phyloP scores from a whole-genome alignment of 2,888 invertebrate genomes.

The Athetis lepigone region DNA sequence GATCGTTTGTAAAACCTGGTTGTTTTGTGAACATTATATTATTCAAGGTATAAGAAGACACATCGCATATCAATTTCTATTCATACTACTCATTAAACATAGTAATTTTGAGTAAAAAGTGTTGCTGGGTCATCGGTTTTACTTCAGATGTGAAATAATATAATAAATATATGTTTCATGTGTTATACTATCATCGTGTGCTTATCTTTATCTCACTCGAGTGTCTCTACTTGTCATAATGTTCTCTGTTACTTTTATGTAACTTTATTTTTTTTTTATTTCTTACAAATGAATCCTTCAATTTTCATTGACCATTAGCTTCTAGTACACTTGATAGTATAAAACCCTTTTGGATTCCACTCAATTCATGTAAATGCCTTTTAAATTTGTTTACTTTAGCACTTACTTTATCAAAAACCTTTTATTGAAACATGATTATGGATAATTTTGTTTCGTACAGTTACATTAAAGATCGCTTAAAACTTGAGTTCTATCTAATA shows the following conservation, averaged over 20 bases:
- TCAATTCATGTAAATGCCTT: background rate
- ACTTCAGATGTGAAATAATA: no score
- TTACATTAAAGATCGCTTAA: slow-evolving; percentile 28
- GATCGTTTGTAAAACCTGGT: background rate
- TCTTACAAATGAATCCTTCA: background rate
- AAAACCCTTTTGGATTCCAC: background rate
- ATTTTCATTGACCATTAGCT: background rate
- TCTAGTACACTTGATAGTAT: background rate
- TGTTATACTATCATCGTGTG: no score
- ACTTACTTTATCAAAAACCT: slow-evolving; percentile 1
- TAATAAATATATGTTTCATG: no score
- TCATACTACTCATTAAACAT: no score
- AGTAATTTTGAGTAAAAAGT: no score
- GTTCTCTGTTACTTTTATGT: no score
- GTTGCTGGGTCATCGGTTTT: no score
- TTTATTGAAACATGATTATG: slow-evolving; percentile 23
- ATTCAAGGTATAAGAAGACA: no score
- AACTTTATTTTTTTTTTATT: background rate
- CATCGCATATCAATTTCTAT: no score
- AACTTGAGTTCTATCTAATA: slow-evolving; percentile 17
- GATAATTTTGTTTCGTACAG: slow-evolving; percentile 9
- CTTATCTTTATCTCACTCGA: no score
- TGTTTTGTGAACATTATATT: background rate
- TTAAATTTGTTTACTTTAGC: background rate
- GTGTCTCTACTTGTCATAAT: no score